phyloP scores from a whole-genome alignment of 2,888 invertebrate species.

The Doris montereyensis region DNA sequence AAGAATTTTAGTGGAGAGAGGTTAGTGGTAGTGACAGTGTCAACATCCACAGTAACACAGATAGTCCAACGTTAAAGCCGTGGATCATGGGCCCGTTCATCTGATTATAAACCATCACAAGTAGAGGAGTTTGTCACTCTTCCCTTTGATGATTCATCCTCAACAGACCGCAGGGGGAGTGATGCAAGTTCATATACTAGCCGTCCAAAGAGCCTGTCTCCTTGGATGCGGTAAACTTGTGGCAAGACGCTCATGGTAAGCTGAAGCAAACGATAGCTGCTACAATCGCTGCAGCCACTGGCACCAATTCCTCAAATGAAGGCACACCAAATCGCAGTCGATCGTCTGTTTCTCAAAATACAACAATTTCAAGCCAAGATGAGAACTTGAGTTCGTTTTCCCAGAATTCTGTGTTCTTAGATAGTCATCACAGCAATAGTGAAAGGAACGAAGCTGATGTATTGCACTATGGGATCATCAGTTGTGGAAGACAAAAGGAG shows the following conservation, averaged over 20 bases:
- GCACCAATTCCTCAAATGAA: conserved; percentile 29
- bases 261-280: conserved; percentile 34
- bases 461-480: not conserved
- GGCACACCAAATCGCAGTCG: conserved; percentile 21
- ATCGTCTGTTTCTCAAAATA: conserved; percentile 10
- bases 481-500: conserved; percentile 4
- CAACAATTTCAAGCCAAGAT: not conserved
- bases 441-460: not conserved
- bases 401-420: conserved; percentile 34
- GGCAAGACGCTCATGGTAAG: conserved; percentile 48
- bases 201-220: conserved; percentile 46
- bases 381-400: conserved; percentile 30
- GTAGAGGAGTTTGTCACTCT: conserved; percentile 24
- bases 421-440: conserved; percentile 18
- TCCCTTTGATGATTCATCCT: conserved; percentile 29
- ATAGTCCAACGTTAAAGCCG: conserved; percentile 30
- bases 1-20: not conserved
- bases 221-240: conserved; percentile 55
- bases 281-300: conserved; percentile 27
- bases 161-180: conserved; percentile 11
- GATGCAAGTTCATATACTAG: conserved; percentile 22
- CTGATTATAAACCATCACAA: conserved; percentile 22
- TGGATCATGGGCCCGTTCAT: conserved; percentile 23
- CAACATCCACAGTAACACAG: not conserved
- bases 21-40: conserved; percentile 17